Percentiles rank a stretch among this genome's conserved stretches.
These are phyloP conservation scores for Patiria miniata DNA, from an alignment of 35 echinoderm and acorn worm species.

Conservation along the genomic window DNA sequence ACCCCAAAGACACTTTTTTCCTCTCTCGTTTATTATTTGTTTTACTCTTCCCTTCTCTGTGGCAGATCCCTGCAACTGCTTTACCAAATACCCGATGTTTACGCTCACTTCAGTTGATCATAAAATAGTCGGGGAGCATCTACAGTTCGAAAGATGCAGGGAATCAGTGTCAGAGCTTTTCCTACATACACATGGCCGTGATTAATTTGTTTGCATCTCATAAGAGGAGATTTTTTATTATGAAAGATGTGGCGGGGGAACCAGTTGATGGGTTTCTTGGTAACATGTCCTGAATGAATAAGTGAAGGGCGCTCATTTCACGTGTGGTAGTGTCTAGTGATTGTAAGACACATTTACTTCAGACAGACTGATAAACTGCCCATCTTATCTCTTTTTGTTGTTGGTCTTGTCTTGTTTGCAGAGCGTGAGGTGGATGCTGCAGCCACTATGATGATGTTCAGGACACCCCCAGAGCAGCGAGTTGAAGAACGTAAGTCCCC, in stretches of 20 bases:
- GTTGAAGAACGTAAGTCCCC: constrained; percentile 80
- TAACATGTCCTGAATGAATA: neutral
- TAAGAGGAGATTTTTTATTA: neutral
- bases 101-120: neutral
- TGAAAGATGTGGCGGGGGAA: neutral
- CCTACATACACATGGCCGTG: neutral
- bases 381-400: neutral
- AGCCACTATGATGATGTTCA: constrained; percentile 99
- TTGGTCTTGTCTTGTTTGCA: constrained; percentile 25
- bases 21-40: neutral
- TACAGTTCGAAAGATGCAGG: neutral
- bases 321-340: neutral
- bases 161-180: neutral
- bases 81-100: neutral
- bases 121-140: too few relatives aligned
- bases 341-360: too few relatives aligned
- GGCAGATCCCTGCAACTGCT: constrained; percentile 6
- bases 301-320: neutral
- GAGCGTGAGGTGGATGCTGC: constrained; percentile 95
- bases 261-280: neutral
- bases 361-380: too few relatives aligned
- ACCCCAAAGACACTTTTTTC: neutral
- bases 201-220: constrained; percentile 15
- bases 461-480: constrained; percentile 82
- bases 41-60: neutral